phyloP scores from a whole-genome alignment of 92 coral and sea anemone species.

The Desmophyllum pertusum region DNA sequence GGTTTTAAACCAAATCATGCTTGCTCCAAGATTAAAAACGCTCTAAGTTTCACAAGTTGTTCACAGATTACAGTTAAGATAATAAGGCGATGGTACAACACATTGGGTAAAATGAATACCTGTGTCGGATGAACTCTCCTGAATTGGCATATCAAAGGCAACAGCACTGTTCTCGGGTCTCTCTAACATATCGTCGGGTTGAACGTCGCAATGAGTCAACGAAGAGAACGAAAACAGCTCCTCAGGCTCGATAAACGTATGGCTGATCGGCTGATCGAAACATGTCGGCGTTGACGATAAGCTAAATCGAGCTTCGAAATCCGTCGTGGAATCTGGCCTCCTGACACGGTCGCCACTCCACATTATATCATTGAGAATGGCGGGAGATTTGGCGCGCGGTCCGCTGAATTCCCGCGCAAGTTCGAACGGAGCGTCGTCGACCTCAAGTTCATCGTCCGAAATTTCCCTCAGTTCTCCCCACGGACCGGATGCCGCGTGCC shows the following conservation, averaged over 20 bases:
- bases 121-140: slow-evolving; percentile 34
- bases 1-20: too few relatives aligned
- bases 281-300: slow-evolving; percentile 58
- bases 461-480: slow-evolving; percentile 39
- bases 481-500: slow-evolving; percentile 40
- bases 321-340: slow-evolving; percentile 85
- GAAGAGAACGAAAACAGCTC: slow-evolving; percentile 67
- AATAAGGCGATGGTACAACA: not conserved
- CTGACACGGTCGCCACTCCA: slow-evolving; percentile 78
- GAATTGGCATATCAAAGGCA: slow-evolving; percentile 14
- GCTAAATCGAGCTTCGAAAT: slow-evolving; percentile 67
- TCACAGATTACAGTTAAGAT: not conserved
- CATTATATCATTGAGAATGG: slow-evolving; percentile 86
- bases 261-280: slow-evolving; percentile 59
- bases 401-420: slow-evolving; percentile 46
- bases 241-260: slow-evolving; percentile 50
- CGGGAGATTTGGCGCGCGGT: slow-evolving; percentile 59
- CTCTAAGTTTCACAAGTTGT: not conserved
- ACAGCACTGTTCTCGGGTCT: slow-evolving; percentile 18
- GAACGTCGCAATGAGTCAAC: slow-evolving; percentile 36
- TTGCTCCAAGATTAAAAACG: not conserved
- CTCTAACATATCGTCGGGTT: slow-evolving; percentile 2
- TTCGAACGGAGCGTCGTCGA: slow-evolving; percentile 47
- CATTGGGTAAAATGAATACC: slow-evolving; percentile 9
- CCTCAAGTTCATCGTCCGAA: slow-evolving; percentile 56